Evolutionary conservation across 2,888 invertebrate genomes (phyloP), one percentile per base, ranked within the genome.

Genomic region (Chironomus riparius): DNA sequence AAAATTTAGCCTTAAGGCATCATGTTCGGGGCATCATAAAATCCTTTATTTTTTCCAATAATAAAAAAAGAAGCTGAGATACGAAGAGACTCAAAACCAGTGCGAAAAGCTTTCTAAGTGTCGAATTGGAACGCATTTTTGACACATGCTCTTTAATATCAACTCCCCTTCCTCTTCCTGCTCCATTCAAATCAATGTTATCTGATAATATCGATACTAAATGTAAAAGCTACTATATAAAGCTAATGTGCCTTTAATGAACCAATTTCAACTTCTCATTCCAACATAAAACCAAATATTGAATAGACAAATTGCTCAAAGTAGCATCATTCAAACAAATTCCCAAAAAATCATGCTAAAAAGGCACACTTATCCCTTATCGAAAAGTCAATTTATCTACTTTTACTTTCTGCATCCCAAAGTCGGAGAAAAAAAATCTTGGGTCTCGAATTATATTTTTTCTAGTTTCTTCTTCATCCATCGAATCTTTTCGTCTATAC

Each of bases 381-480:
- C 71, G 71, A 71, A 22, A 71, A 56, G 71, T 61, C 71, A 71
- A 71, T 71, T 71, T 71, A 71, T 71, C 56, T 71, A 28, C 71
- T 71, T 71, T 65, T 22, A 22, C 21, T 24, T 65, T 65, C 21
- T 21, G 24, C 13, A 38, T 38, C 38, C 38, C 38, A 5, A 28
- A 28, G 5, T 1, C 3, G 4, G 10, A 38, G 7, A 10, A 10
- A 38, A 38, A 38, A 38, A 38, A 10, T 4, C 10, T 21, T 21
- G 65, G 21, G 22, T 65, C 65, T 24, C 24, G 24, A 24, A 24
- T 24, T 65, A 65, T 65, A n/a, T 56, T 56, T 18, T 56, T 24
- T 65, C 24, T 24, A 65, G 24, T 65, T 24, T 13, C n/a, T 56
- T 15, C 21, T 65, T 65, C 21, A 24, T 24, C n/a, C 65, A 56